These are phyloP conservation scores for Hyposmocoma kahamanoa DNA, from an alignment of 1,140 invertebrate genomes.

Conservation along the genomic window DNA sequence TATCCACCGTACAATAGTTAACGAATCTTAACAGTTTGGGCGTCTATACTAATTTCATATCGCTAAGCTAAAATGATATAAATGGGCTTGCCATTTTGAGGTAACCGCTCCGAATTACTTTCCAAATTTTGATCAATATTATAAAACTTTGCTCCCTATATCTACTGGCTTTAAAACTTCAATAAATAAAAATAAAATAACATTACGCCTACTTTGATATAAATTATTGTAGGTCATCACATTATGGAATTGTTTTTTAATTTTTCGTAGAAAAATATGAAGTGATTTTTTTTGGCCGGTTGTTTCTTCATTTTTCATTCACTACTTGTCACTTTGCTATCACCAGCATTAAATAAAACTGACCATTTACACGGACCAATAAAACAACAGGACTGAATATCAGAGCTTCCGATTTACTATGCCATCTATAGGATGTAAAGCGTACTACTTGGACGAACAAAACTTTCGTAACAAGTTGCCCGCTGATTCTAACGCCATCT, in stretches of 20 bases:
- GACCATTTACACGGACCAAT: no score
- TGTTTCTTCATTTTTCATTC: constrained; percentile 17
- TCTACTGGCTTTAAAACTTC: background rate
- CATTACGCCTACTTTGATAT: background rate
- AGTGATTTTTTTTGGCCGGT: constrained; percentile 23
- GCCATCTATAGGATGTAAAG: no score
- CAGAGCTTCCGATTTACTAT: no score
- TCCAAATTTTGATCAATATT: background rate
- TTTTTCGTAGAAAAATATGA: constrained; percentile 56
- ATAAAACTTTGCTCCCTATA: background rate
- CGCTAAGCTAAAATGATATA: constrained; percentile 1
- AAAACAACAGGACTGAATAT: no score
- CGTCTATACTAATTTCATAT: background rate
- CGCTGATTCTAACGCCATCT: no score
- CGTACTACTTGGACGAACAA: no score
- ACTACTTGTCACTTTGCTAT: constrained; percentile 43
- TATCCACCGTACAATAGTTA: background rate
- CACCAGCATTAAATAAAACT: constrained; percentile 23
- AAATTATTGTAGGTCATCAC: constrained; percentile 25
- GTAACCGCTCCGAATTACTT: background rate
- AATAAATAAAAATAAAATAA: constrained; percentile 2
- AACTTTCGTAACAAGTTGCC: no score
- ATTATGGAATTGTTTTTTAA: constrained; percentile 38
- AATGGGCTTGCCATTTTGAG: background rate
- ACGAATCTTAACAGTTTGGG: constrained; percentile 1